A percentile compares a stretch with the other conserved stretches of the same genome.
Evolutionary conservation across 2,888 invertebrate genomes (phyloP).

Genomic region (Gymnoscelis rufifasciata): DNA sequence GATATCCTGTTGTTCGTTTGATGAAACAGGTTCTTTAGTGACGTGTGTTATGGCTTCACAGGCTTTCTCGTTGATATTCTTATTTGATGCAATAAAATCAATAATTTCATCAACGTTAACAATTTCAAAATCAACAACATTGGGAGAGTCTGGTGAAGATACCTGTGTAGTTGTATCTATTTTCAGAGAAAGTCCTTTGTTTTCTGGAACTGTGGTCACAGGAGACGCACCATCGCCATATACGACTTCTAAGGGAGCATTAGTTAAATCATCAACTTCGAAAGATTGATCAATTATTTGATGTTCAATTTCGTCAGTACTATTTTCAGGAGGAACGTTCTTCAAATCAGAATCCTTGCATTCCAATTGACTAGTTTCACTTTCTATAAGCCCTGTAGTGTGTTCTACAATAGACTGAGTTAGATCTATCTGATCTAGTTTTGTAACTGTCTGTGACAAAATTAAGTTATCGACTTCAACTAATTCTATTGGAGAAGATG

Average conservation of each 20-base stretch:
- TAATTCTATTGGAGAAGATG: no score
- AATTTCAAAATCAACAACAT: constrained; percentile 26
- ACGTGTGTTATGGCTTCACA: background rate
- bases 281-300: constrained; percentile 39
- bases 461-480: background rate
- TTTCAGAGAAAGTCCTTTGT: constrained; percentile 2
- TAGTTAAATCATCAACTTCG: constrained; percentile 47
- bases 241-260: constrained; percentile 41
- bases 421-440: background rate
- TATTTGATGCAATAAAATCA: constrained; percentile 13
- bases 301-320: constrained; percentile 3
- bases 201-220: constrained; percentile 20
- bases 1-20: background rate
- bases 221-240: constrained; percentile 37
- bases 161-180: background rate
- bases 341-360: background rate
- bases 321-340: constrained; percentile 9
- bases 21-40: background rate
- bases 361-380: constrained; percentile 17
- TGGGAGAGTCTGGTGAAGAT: constrained; percentile 6
- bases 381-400: constrained; percentile 25
- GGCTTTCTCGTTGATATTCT: constrained; percentile 2
- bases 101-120: constrained; percentile 22
- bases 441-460: background rate
- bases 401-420: constrained; percentile 24